Percentiles rank a stretch among this genome's conserved stretches.
Conservation (phyloP, 2,888 invertebrate species). For the Luffia ferchaultella region DNA sequence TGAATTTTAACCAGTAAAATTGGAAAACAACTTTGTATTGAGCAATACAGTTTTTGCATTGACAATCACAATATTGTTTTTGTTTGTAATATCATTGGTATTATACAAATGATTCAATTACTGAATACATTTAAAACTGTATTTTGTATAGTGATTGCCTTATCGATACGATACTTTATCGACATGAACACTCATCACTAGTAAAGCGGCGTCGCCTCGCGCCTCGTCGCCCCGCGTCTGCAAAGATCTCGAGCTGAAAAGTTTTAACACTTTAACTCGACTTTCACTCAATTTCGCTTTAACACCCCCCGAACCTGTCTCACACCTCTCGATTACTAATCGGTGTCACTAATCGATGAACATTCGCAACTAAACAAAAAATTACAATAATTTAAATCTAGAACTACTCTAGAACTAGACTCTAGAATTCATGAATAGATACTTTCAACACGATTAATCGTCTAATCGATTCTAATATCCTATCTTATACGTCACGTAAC, state of each 20-base stretch:
- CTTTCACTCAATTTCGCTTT: constrained; percentile 61
- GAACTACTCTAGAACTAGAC: not conserved
- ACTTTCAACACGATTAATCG: too few relatives aligned
- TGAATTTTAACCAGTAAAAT: too few relatives aligned
- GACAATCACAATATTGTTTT: too few relatives aligned
- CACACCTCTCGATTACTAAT: not conserved
- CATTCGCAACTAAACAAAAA: constrained; percentile 1
- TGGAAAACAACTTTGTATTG: too few relatives aligned
- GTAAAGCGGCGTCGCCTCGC: constrained; percentile 10
- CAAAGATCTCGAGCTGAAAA: constrained; percentile 60
- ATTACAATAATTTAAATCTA: not conserved
- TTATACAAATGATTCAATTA: too few relatives aligned
- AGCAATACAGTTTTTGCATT: too few relatives aligned
- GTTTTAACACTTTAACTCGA: constrained; percentile 65
- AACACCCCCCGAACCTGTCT: constrained; percentile 43
- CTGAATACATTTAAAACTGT: too few relatives aligned
- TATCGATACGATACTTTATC: too few relatives aligned
- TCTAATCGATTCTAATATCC: too few relatives aligned
- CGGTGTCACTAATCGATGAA: not conserved
- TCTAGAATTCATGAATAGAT: too few relatives aligned
- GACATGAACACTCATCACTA: constrained; percentile 3
- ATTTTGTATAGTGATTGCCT: too few relatives aligned
- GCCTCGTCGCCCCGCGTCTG: constrained; percentile 20
- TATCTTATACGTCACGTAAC: constrained; percentile 27
- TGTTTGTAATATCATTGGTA: too few relatives aligned